Base-by-base conservation (phyloP, 2,888 invertebrate genomes). In the Desoria tigrina region DNA sequence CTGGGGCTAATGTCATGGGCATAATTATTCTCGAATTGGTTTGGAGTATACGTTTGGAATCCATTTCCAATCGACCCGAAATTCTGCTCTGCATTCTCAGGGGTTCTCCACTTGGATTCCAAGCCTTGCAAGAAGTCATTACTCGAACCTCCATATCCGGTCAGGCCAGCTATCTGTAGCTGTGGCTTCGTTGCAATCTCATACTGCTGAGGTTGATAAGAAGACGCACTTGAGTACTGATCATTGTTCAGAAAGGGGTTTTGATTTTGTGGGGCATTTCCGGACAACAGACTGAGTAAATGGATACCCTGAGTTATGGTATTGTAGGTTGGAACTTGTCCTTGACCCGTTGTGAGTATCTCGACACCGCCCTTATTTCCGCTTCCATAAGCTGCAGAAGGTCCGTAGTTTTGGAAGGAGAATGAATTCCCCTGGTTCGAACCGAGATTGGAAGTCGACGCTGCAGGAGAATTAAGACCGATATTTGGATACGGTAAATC, bases 301-400 rank as follows among this genome's bases (percentile, higher is more conserved):
- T 75, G 69, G 9, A 75, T 74, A 9, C 75, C 75, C 63, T 73
- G 72, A 2, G 71, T 67, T 2, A 75, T 75, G 1, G 74, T 70
- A 32, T 74, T 75, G 50, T 75, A 75, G 14, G 61, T 59, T 9
- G 73, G 72, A 9, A 57, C 42, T 49, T 60, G 56, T 16, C 65
- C 65, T 14, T 23, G 2, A 16, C 45, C 50, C 9, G 68, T 68
- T 2, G 63, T 69, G 27, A 62, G 18, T 21, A 59, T 32, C 16
- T 53, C 61, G 42, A 62, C 21, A 1, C 28, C 61, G 1, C 26
- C 58, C 37, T 58, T 62, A 39, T 61, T 61, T 6, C 21, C 27
- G 53, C 24, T 26, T 2, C 60, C 53, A 24, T 50, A 37, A 32
- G 42, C 26, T 23, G 28, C 42, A 24, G 42, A 18, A 16, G n/a